Evolutionary conservation across 2,113 vertebrate genomes (phyloP).

Genomic region (Herpetotheres cachinnans): DNA sequence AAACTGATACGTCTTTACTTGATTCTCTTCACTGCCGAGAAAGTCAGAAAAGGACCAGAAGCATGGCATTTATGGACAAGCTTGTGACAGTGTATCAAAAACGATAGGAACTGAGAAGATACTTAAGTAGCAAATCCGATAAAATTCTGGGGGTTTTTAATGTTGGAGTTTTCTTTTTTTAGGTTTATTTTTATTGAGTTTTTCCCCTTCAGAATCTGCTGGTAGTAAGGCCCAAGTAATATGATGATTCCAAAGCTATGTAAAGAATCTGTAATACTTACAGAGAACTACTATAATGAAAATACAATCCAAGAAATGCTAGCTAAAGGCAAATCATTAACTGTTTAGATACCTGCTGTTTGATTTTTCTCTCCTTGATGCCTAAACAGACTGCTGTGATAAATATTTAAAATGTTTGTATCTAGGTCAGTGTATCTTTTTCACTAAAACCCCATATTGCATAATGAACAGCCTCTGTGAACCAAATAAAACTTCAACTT

Average conservation of each 20-base stretch:
- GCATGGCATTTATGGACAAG: not conserved
- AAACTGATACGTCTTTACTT: not conserved
- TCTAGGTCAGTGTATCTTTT: not conserved
- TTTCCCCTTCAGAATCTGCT: not conserved
- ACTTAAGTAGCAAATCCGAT: not conserved
- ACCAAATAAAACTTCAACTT: not conserved
- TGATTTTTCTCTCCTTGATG: not conserved
- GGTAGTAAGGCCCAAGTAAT: not conserved
- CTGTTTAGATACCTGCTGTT: not conserved
- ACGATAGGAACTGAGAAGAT: not conserved
- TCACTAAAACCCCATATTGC: not conserved
- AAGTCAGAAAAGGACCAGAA: not conserved
- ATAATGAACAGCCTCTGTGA: not conserved
- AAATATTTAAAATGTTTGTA: not conserved
- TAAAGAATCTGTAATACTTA: not conserved
- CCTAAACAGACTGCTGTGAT: not conserved
- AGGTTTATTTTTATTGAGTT: not conserved
- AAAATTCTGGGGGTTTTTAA: not conserved
- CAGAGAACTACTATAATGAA: not conserved
- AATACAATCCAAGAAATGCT: not conserved
- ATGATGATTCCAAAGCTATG: not conserved
- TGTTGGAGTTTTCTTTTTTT: not conserved
- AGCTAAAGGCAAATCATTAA: not conserved
- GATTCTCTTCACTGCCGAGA: not conserved
- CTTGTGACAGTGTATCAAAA: not conserved